Evolutionary conservation across 2,113 vertebrate genomes (phyloP).

Genomic region (Crocuta crocuta): DNA sequence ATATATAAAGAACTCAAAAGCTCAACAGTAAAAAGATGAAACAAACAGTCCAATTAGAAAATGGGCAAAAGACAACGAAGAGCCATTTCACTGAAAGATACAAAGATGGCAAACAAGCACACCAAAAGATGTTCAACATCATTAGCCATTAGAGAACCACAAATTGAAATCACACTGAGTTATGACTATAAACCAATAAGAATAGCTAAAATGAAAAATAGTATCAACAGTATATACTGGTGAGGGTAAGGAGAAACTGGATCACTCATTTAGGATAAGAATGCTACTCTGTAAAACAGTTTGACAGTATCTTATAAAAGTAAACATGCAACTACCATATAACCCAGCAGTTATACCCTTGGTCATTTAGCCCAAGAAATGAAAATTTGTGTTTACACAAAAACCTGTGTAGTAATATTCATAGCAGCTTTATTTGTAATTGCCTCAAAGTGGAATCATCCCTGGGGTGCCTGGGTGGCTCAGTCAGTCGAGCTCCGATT

Average conservation of each 20-base stretch:
- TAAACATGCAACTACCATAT: neutral
- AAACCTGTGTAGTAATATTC: neutral
- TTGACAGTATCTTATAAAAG: conserved; percentile 3
- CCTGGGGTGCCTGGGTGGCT: too few relatives aligned
- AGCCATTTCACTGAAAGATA: conserved; percentile 8
- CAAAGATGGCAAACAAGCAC: neutral
- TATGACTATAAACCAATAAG: neutral
- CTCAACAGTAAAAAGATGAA: neutral
- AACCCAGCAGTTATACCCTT: neutral
- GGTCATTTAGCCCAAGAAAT: conserved; percentile 3
- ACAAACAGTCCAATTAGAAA: neutral
- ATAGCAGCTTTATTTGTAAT: conserved; percentile 3
- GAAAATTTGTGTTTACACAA: conserved; percentile 6
- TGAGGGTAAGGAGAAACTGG: neutral
- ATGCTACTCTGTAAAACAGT: neutral
- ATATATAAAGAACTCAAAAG: conserved; percentile 34
- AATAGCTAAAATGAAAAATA: neutral
- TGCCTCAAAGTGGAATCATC: neutral
- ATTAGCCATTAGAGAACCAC: neutral
- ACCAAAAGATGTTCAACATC: neutral
- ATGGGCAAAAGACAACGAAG: neutral
- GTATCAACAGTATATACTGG: neutral
- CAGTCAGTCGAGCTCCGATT: too few relatives aligned
- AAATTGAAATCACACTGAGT: neutral
- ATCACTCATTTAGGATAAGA: neutral